A percentile compares a stretch with the other conserved stretches of the same genome.
These are phyloP conservation scores for Eumerus sabulonum DNA, from an alignment of 2,888 invertebrate species.

Conservation along the genomic window DNA sequence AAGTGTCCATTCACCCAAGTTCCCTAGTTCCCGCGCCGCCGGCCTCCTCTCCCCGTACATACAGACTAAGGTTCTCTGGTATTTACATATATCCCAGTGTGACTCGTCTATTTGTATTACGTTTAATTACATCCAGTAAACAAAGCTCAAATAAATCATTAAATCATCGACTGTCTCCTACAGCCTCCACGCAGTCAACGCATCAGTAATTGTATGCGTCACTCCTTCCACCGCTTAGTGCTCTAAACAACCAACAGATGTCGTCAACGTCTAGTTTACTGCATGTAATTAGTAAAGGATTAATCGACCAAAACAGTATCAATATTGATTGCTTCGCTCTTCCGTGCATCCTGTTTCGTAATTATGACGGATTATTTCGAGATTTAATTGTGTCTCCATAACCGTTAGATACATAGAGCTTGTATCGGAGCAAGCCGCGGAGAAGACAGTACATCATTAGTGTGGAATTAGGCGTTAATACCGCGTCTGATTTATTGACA, in stretches of 20 bases:
- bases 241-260: not conserved
- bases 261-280: constrained; percentile 44
- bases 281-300: constrained; percentile 68
- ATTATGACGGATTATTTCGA: constrained; percentile 67
- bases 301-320: constrained; percentile 68
- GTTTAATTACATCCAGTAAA: constrained; percentile 64
- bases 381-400: constrained; percentile 48
- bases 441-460: constrained; percentile 55
- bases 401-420: not conserved
- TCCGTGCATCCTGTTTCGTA: constrained; percentile 66
- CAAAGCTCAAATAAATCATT: constrained; percentile 65
- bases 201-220: too few species aligned
- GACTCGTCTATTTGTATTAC: constrained; percentile 45
- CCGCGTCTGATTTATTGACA: constrained; percentile 61
- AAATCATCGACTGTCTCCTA: constrained; percentile 60
- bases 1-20: too few species aligned
- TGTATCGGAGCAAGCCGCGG: constrained; percentile 11
- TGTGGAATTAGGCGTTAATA: constrained; percentile 55
- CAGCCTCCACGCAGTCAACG: not conserved
- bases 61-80: constrained; percentile 5
- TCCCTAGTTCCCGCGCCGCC: too few species aligned
- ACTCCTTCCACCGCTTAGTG: too few species aligned
- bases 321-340: constrained; percentile 66
- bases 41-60: constrained; percentile 1
- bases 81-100: too few species aligned